Percentiles rank a stretch among this genome's conserved stretches.
These are phyloP conservation scores for Mus caroli DNA, from an alignment of 2,797 vertebrate genomes.

Conservation along the genomic window DNA sequence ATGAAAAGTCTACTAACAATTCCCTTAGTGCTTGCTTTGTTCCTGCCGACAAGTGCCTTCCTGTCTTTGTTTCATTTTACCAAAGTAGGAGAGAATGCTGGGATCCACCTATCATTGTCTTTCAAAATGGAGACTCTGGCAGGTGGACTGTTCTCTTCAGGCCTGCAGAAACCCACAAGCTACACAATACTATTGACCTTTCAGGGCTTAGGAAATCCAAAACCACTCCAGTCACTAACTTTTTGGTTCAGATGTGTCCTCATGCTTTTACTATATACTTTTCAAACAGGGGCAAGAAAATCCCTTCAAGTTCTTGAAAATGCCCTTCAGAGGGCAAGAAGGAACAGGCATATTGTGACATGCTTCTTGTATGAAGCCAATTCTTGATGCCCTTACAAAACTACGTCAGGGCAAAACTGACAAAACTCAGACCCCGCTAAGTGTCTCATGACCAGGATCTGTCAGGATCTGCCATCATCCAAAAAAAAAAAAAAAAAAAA, in stretches of 20 bases:
- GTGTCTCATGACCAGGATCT: background rate
- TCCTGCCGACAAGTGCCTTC: background rate
- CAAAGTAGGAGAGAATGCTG: background rate
- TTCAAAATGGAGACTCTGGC: background rate
- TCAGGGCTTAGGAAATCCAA: constrained; percentile 47
- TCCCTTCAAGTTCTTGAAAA: background rate
- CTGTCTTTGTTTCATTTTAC: background rate
- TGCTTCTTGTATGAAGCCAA: background rate
- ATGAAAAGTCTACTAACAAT: background rate
- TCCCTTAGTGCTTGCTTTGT: background rate
- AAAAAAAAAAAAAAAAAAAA: too few species aligned
- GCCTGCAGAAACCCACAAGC: background rate
- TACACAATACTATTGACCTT: constrained; percentile 27
- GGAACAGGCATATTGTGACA: background rate
- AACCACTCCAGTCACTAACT: constrained; percentile 3
- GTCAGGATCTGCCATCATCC: background rate
- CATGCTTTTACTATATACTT: background rate
- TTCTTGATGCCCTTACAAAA: background rate
- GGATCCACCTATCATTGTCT: background rate
- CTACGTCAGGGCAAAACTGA: constrained; percentile 36
- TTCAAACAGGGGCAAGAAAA: background rate
- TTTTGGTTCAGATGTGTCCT: constrained; percentile 31
- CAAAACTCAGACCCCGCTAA: background rate
- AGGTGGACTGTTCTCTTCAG: background rate
- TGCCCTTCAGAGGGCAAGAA: background rate